phyloP scores from a whole-genome alignment of 2,797 vertebrate genomes.

The Myotis findleyi region DNA sequence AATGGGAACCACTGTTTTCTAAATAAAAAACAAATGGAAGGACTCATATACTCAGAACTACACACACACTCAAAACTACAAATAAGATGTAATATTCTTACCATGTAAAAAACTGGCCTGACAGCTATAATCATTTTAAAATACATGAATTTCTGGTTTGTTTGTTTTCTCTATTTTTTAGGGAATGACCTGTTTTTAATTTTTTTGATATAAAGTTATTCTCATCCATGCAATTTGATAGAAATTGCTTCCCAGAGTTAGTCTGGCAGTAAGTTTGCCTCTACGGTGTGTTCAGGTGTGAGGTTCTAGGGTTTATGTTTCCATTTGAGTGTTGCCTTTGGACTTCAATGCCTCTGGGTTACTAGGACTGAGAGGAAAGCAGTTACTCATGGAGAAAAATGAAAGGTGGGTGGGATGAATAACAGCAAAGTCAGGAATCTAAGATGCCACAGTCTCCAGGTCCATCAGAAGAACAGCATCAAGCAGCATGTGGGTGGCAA shows the following conservation, averaged over 20 bases:
- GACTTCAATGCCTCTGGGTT: constrained; percentile 46
- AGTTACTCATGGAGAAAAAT: constrained; percentile 54
- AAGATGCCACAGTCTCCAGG: neutral
- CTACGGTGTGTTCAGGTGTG: constrained; percentile 13
- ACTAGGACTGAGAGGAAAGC: constrained; percentile 26
- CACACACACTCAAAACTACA: neutral
- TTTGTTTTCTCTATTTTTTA: neutral
- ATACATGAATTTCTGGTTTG: neutral
- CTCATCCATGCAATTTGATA: constrained; percentile 13
- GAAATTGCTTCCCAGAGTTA: neutral
- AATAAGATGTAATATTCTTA: neutral
- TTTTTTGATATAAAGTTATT: neutral
- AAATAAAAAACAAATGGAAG: constrained; percentile 23
- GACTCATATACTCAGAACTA: neutral
- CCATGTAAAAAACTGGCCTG: neutral
- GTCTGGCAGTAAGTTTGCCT: neutral
- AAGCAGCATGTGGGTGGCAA: constrained; percentile 46
- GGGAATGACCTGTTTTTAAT: neutral
- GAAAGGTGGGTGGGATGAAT: constrained; percentile 53
- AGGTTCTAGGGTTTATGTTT: constrained; percentile 35
- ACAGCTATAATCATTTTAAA: constrained; percentile 1
- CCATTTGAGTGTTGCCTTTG: constrained; percentile 56
- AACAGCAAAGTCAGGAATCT: constrained; percentile 49
- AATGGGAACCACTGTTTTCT: constrained; percentile 33
- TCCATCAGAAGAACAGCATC: constrained; percentile 47